Base-by-base conservation (phyloP, 2,113 vertebrate species). In the Seriola rivoliana region DNA sequence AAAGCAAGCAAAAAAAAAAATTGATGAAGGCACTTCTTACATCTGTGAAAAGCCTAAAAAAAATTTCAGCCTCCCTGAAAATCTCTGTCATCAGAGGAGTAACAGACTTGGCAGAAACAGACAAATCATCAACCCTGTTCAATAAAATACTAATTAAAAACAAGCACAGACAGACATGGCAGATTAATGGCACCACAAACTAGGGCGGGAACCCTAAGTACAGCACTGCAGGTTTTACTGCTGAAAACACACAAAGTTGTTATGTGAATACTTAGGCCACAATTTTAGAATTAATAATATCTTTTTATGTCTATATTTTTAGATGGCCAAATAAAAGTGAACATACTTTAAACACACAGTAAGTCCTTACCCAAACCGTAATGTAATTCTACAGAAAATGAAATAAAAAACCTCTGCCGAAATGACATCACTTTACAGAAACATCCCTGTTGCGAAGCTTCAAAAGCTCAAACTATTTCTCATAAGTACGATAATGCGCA, bases 121-220 rank as follows among this genome's bases (percentile, higher is more conserved):
- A 63, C 62, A 21, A 57, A 66, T 62, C 55, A 54, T 77, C 78
- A 81, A 48, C 59, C 34, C 42, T n/a, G 36, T 81, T 68, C 68
- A 68, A 48, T 62, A 48, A 72, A 70, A 82, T 48, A 64, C 48
- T 58, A 80, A 79, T 87, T 76, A 71, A 71, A 66, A 83, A 71
- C 65, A 82, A 87, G 66, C 66, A 62, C 10, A 70, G 57, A 16
- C 70, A 57, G 76, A 65, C 50, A 23, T 34, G 54, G 34, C 25
- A 62, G 82, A 84, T 77, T 59, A 77, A 66, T 71, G 25, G n/a
- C 34, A 66, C 12, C 54, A 12, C 48, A 80, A 36, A 68, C n/a
- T 13, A 32, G 4, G 58, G 44, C 32, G 9, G 42, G 19, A 14
- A 14, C 48, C 54, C 16, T 69, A 0, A 2, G 17, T 36, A 11